These are phyloP conservation scores for Terrapene triunguis DNA, from an alignment of 2,113 vertebrate genomes.

Conservation along the genomic window DNA sequence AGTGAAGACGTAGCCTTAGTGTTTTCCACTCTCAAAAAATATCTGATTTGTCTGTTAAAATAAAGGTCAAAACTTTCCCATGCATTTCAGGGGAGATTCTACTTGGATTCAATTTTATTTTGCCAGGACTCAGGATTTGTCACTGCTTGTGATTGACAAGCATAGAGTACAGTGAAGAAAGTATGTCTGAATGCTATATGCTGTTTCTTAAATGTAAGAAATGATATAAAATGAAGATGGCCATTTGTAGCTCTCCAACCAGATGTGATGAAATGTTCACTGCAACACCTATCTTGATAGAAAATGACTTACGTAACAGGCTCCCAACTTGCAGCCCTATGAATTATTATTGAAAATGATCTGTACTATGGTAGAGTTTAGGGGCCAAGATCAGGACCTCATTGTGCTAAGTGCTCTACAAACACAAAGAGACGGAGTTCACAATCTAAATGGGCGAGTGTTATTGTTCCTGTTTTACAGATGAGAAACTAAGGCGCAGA, in stretches of 20 bases:
- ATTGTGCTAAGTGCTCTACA: not conserved
- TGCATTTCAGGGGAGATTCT: not conserved
- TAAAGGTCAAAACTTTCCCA: not conserved
- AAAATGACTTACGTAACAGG: not conserved
- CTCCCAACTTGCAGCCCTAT: not conserved
- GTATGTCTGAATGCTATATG: not conserved
- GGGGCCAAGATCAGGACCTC: not conserved
- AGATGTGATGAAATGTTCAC: not conserved
- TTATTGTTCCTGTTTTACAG: not conserved
- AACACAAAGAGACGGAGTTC: not conserved
- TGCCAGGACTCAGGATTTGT: not conserved
- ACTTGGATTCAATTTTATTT: not conserved
- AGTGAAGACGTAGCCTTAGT: too few species aligned
- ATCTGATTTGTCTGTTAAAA: not conserved
- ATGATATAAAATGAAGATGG: not conserved
- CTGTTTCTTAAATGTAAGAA: not conserved
- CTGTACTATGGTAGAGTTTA: not conserved
- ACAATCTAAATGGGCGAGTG: not conserved
- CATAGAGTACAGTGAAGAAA: not conserved
- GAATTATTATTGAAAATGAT: not conserved
- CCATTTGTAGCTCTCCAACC: not conserved
- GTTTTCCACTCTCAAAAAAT: not conserved
- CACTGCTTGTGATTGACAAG: not conserved
- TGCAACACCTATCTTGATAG: not conserved
- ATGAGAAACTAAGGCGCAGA: not conserved